A percentile compares a stretch with the other conserved stretches of the same genome.
Evolutionary conservation across 2,888 invertebrate genomes (phyloP).

Genomic region (Dasysyrphus albostriatus): DNA sequence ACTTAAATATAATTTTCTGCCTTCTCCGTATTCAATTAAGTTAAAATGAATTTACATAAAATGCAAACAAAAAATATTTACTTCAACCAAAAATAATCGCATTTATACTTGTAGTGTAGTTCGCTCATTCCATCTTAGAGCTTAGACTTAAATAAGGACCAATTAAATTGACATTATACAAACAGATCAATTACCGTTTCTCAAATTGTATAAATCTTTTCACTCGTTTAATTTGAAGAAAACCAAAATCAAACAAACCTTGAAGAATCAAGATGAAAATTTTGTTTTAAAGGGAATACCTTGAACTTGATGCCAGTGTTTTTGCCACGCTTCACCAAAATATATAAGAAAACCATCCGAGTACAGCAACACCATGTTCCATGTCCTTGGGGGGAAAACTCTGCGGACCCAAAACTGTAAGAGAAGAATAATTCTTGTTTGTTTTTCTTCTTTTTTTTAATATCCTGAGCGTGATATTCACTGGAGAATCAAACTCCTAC

Average conservation of each 20-base stretch:
- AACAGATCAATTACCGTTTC: conserved; percentile 58
- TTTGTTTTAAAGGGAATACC: conserved; percentile 1
- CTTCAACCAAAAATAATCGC: conserved; percentile 37
- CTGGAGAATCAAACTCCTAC: conserved; percentile 6
- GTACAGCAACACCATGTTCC: background rate
- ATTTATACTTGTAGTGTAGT: conserved; percentile 2
- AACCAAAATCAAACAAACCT: conserved; percentile 26
- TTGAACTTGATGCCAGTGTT: conserved; percentile 4
- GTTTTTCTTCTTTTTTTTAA: conserved; percentile 55
- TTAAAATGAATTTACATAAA: conserved; percentile 10
- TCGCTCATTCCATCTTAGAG: conserved; percentile 20
- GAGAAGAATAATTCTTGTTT: conserved; percentile 71
- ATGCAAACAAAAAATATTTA: conserved; percentile 11
- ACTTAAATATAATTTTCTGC: conserved; percentile 20
- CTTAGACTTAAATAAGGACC: conserved; percentile 25
- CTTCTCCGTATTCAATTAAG: conserved; percentile 8
- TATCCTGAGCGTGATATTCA: conserved; percentile 51
- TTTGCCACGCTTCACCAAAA: background rate
- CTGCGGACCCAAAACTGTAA: conserved; percentile 41
- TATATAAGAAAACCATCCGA: background rate
- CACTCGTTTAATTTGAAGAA: conserved; percentile 38
- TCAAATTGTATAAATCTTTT: conserved; percentile 29
- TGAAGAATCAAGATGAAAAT: background rate
- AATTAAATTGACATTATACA: conserved; percentile 57
- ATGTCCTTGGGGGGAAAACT: background rate